Percentiles rank a stretch among this genome's conserved stretches.
phyloP scores from a whole-genome alignment of 2,888 invertebrate genomes.

The Xestobium rufovillosum region DNA sequence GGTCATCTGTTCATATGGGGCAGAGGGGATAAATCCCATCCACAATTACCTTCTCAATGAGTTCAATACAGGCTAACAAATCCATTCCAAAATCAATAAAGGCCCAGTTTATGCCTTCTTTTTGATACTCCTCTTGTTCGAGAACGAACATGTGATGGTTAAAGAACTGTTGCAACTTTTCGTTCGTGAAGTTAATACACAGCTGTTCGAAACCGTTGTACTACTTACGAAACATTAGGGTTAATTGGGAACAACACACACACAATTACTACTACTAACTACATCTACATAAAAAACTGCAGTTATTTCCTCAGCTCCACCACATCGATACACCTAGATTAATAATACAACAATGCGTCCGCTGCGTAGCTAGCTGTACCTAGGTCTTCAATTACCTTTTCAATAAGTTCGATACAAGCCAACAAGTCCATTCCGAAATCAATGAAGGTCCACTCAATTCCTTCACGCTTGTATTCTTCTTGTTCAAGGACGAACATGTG shows the following conservation, averaged over 20 bases:
- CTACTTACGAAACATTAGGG: constrained; percentile 44
- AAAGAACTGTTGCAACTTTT: constrained; percentile 91
- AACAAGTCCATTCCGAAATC: constrained; percentile 96
- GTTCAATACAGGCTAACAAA: constrained; percentile 74
- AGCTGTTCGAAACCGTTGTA: constrained; percentile 89
- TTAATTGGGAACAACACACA: not conserved
- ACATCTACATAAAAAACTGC: not conserved
- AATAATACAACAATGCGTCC: constrained; percentile 4
- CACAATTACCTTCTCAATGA: constrained; percentile 68
- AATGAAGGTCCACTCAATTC: constrained; percentile 93
- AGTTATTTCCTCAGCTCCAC: too few relatives aligned
- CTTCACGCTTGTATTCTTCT: constrained; percentile 92
- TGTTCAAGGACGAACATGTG: constrained; percentile 98
- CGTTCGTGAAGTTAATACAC: constrained; percentile 92
- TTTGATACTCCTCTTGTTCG: constrained; percentile 88
- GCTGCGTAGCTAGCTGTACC: constrained; percentile 7
- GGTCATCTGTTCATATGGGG: too few relatives aligned
- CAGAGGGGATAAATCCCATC: too few relatives aligned
- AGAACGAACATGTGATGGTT: constrained; percentile 92
- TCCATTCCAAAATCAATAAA: constrained; percentile 94
- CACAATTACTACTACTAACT: not conserved
- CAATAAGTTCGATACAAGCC: constrained; percentile 92
- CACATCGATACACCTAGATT: not conserved
- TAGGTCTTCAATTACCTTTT: constrained; percentile 64
- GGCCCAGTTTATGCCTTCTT: constrained; percentile 85